These are phyloP conservation scores for Cavia aperea DNA, from an alignment of 2,113 vertebrate species.

Conservation along the genomic window DNA sequence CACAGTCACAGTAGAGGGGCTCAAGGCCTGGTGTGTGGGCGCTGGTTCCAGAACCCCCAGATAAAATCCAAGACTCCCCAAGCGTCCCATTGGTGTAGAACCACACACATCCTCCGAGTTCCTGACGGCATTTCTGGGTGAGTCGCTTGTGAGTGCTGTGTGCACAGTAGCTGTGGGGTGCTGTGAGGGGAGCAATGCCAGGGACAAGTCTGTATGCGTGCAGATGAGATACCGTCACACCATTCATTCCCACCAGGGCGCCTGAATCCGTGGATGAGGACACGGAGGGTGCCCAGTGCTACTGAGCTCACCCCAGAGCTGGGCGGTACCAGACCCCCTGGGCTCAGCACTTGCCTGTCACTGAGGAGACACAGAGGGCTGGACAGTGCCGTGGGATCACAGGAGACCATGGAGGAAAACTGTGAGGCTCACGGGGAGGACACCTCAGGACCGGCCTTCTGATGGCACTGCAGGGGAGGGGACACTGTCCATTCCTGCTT, in stretches of 20 bases:
- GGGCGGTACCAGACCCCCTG: neutral
- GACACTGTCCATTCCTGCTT: neutral
- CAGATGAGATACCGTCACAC: neutral
- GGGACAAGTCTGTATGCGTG: accelerated
- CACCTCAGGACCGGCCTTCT: accelerated
- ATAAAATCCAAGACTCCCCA: neutral
- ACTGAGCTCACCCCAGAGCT: accelerated
- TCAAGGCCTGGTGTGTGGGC: neutral
- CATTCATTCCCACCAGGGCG: neutral
- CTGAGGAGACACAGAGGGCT: neutral
- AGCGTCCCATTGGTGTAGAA: neutral
- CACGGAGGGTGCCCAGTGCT: neutral
- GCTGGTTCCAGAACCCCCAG: neutral
- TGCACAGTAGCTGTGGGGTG: neutral
- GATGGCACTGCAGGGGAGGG: too few relatives aligned
- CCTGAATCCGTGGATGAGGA: neutral
- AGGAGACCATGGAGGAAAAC: neutral
- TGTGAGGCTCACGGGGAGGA: neutral
- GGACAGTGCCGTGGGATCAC: neutral
- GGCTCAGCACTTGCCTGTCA: neutral
- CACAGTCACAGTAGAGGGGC: accelerated
- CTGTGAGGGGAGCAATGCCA: neutral
- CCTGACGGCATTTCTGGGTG: neutral
- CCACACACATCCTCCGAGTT: accelerated
- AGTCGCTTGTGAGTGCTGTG: neutral